A percentile compares a stretch with the other conserved stretches of the same genome.
Conservation (phyloP, 2,888 invertebrate genomes). For the Axea sp. region DNA sequence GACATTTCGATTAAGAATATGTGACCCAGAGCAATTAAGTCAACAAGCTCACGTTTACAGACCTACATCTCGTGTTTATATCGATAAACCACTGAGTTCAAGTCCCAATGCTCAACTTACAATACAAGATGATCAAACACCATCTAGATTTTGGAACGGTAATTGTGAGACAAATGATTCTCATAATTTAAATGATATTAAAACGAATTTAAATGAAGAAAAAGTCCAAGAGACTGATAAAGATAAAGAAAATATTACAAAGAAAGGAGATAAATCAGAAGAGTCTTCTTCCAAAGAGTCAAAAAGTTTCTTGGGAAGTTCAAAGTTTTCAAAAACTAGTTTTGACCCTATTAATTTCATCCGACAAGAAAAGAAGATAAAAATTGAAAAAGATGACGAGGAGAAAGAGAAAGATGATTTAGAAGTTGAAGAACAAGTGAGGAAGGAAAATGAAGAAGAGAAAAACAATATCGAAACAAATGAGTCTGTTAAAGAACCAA, state of each 20-base stretch:
- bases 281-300: neutral
- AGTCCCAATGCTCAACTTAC: neutral
- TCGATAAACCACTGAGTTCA: conserved; percentile 17
- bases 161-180: neutral
- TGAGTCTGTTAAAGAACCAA: neutral
- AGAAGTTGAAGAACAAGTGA: conserved; percentile 19
- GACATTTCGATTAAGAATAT: conserved; percentile 85
- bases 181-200: neutral
- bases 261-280: neutral
- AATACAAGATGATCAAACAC: no score
- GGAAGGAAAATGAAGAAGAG: neutral
- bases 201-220: neutral
- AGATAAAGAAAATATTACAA: conserved; percentile 21
- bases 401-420: conserved; percentile 26
- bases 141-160: neutral
- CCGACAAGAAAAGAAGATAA: conserved; percentile 44
- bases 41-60: conserved; percentile 87
- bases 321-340: neutral
- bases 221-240: conserved; percentile 14
- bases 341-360: conserved; percentile 44
- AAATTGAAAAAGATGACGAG: conserved; percentile 18
- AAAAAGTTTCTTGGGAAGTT: neutral
- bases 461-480: neutral
- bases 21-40: conserved; percentile 83
- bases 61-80: conserved; percentile 66